Evolutionary conservation across 2,797 vertebrate genomes (phyloP).

Genomic region (Enteromius argenteus): DNA sequence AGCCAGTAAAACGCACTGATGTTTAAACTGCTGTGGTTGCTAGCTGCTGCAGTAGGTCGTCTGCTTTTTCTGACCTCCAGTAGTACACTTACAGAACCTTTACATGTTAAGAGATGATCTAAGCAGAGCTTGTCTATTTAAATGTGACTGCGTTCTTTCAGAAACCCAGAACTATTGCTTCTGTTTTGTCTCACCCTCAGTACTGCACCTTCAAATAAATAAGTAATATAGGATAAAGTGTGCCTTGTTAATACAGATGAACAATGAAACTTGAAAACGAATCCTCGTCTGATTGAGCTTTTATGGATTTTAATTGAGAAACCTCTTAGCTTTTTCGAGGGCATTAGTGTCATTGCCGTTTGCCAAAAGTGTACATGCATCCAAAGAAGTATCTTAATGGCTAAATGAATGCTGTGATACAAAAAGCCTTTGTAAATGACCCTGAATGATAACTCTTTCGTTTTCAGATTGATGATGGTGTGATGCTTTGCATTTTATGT

Average conservation of each 20-base stretch:
- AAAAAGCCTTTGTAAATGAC: slow-evolving; percentile 32
- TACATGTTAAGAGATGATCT: neutral
- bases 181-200: slow-evolving; percentile 16
- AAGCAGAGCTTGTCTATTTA: neutral
- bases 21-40: neutral
- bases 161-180: neutral
- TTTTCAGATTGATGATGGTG: slow-evolving; percentile 20
- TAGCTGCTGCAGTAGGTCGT: slow-evolving; percentile 2
- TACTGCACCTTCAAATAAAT: neutral
- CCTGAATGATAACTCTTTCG: slow-evolving; percentile 19
- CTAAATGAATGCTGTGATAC: slow-evolving; percentile 14
- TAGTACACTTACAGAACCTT: slow-evolving; percentile 18
- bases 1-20: slow-evolving; percentile 20
- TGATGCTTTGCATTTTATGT: slow-evolving; percentile 26
- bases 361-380: slow-evolving; percentile 33
- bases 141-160: neutral
- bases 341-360: slow-evolving; percentile 36
- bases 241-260: slow-evolving; percentile 49
- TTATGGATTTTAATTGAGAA: slow-evolving; percentile 20
- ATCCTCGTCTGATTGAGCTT: slow-evolving; percentile 9
- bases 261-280: slow-evolving; percentile 37
- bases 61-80: neutral
- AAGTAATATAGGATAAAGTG: slow-evolving; percentile 32
- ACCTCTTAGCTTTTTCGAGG: slow-evolving; percentile 27
- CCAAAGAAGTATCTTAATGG: slow-evolving; percentile 17